Conservation (phyloP, 2,888 invertebrate species). For the Salticus scenicus region DNA sequence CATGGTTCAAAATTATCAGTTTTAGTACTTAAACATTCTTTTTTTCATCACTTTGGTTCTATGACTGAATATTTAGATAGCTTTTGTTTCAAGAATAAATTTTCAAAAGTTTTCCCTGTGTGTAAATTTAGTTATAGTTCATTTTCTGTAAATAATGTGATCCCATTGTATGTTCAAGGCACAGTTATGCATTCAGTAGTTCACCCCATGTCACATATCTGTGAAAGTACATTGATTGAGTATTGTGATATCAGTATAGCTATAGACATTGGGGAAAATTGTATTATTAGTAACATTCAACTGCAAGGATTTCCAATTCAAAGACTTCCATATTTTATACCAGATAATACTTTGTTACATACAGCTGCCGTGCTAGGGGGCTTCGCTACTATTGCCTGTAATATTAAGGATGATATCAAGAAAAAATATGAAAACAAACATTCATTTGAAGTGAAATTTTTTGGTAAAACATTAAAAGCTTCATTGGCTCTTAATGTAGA, state of each 20-base stretch:
- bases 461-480: constrained; percentile 46
- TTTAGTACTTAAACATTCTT: constrained; percentile 75
- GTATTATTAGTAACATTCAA: constrained; percentile 75
- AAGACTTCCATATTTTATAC: constrained; percentile 68
- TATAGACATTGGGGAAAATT: constrained; percentile 73
- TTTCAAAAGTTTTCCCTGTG: constrained; percentile 50
- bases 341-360: constrained; percentile 71
- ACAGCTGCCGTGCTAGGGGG: constrained; percentile 70
- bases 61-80: constrained; percentile 73
- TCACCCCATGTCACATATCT: constrained; percentile 71
- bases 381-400: constrained; percentile 72
- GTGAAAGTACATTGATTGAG: constrained; percentile 74
- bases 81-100: constrained; percentile 59
- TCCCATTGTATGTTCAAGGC: constrained; percentile 20
- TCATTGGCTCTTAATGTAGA: constrained; percentile 5
- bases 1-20: constrained; percentile 74
- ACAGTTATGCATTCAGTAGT: constrained; percentile 75
- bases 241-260: constrained; percentile 75
- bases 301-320: constrained; percentile 23
- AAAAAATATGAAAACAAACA: neutral
- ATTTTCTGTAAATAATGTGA: constrained; percentile 10
- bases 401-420: constrained; percentile 71
- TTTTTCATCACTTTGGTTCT: constrained; percentile 78
- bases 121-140: constrained; percentile 22
- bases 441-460: constrained; percentile 42